Conservation (phyloP, 2,113 vertebrate species). For the Ahaetulla prasina region DNA sequence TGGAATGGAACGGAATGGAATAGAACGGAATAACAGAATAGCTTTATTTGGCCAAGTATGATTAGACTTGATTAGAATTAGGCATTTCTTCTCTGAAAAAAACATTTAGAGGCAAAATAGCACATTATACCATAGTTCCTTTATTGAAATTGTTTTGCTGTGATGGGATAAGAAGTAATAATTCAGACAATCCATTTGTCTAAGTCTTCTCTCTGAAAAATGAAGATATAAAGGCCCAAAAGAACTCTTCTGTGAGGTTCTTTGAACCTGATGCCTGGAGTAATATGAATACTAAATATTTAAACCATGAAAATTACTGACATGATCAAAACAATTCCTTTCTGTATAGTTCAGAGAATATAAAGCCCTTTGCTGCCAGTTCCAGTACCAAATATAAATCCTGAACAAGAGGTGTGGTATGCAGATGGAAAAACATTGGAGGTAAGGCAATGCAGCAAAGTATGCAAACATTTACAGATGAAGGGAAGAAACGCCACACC, state of each 20-base stretch:
- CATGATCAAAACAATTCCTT: slow-evolving; percentile 7
- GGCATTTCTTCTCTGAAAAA: background rate
- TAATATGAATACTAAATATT: background rate
- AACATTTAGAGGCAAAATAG: background rate
- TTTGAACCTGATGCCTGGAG: background rate
- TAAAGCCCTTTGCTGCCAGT: background rate
- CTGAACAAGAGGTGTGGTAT: background rate
- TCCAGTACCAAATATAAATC: background rate
- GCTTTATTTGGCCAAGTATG: no score
- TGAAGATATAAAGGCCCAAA: background rate
- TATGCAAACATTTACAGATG: slow-evolving; percentile 11
- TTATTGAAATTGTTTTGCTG: background rate
- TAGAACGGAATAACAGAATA: no score
- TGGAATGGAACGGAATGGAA: no score
- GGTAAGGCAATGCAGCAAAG: background rate
- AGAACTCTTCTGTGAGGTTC: background rate
- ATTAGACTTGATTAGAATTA: no score
- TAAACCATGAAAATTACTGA: background rate
- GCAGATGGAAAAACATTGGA: slow-evolving; percentile 5
- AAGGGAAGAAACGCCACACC: slow-evolving; percentile 2
- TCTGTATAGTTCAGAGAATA: background rate
- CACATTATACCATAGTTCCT: background rate
- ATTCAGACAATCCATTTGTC: background rate
- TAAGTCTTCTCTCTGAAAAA: background rate
- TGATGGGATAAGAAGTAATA: background rate